A percentile compares a stretch with the other conserved stretches of the same genome.
These are phyloP conservation scores for Dipodomys merriami DNA, from an alignment of 2,113 vertebrate species.

Conservation along the genomic window DNA sequence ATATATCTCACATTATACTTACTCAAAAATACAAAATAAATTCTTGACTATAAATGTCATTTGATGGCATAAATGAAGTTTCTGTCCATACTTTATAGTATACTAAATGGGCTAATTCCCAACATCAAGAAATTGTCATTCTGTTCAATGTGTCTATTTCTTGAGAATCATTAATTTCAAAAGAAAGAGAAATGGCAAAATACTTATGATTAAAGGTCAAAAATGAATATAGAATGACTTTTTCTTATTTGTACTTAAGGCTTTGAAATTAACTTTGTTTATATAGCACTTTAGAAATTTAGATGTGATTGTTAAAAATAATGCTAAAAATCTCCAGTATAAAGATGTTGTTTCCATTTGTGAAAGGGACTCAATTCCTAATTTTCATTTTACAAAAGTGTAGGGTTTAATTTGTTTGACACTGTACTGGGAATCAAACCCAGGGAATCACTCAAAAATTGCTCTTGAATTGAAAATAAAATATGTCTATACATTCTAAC, in stretches of 20 bases:
- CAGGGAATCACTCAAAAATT: no score
- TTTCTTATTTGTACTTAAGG: not conserved
- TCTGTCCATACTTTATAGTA: not conserved
- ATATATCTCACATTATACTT: not conserved
- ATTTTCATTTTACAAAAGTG: not conserved
- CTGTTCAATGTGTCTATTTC: not conserved
- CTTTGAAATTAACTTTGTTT: not conserved
- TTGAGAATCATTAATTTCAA: not conserved
- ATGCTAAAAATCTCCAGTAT: not conserved
- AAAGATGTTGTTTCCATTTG: not conserved
- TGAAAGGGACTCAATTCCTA: not conserved
- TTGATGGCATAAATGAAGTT: not conserved
- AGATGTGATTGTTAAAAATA: not conserved
- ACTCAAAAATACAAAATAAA: not conserved
- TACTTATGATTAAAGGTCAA: not conserved
- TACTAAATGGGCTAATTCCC: no score
- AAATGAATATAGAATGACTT: not conserved
- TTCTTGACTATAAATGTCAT: not conserved
- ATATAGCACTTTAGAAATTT: not conserved
- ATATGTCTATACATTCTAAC: not conserved
- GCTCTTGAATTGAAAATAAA: not conserved
- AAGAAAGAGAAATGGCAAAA: not conserved
- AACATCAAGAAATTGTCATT: not conserved
- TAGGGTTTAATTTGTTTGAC: no score
- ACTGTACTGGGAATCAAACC: no score